Evolutionary conservation across 2,113 vertebrate genomes (phyloP).

Genomic region (Nesospiza acunhae): DNA sequence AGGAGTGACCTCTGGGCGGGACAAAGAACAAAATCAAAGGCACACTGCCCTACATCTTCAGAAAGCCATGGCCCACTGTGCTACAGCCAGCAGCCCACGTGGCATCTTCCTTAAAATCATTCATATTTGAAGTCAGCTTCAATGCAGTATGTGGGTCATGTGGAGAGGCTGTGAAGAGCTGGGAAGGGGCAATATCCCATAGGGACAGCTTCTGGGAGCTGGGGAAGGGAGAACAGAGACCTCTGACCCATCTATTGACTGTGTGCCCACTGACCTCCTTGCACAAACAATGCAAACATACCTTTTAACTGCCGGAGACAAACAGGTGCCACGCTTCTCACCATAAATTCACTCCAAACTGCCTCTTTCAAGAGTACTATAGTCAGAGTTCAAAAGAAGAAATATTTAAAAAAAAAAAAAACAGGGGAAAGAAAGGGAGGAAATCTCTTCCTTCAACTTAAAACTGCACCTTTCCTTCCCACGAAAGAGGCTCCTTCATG

Average conservation of each 20-base stretch:
- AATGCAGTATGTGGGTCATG: neutral
- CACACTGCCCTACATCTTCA: neutral
- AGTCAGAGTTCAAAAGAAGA: neutral
- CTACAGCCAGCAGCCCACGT: neutral
- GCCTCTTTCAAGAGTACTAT: neutral
- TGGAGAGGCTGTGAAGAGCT: neutral
- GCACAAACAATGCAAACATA: neutral
- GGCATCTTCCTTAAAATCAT: slow-evolving; percentile 39
- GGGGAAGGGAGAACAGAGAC: neutral
- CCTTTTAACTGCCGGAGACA: neutral
- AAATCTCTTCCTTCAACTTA: neutral
- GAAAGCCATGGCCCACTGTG: neutral
- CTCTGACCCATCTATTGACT: slow-evolving; percentile 9
- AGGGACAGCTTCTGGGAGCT: neutral
- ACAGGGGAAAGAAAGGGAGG: neutral
- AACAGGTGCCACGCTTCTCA: neutral
- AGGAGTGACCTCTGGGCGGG: neutral
- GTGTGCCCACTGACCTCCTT: neutral
- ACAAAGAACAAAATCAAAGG: slow-evolving; percentile 15
- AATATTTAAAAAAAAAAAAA: too few species aligned
- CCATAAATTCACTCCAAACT: neutral
- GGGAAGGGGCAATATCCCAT: neutral
- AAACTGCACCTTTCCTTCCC: neutral
- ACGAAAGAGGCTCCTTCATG: neutral
- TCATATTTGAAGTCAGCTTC: neutral